These are phyloP conservation scores for Bos taurus DNA, from an alignment of 2,113 vertebrate species.

Conservation along the genomic window ARS-UCD2.0 NC_037338.1:25072001-25072500, in stretches of 20 bases:
- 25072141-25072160: slow-evolving; percentile 2
- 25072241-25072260: slow-evolving; percentile 26
- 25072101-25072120: neutral
- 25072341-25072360: neutral
- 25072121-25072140: neutral
- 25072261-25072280: slow-evolving; percentile 33
- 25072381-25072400: neutral
- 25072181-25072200: slow-evolving; percentile 52
- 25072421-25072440: neutral
- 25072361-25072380: neutral
- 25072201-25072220: neutral
- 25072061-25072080: slow-evolving; percentile 3
- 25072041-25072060: slow-evolving; percentile 10
- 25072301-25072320: neutral
- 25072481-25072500: neutral
- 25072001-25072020: neutral
- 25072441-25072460: neutral
- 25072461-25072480: neutral
- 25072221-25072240: neutral
- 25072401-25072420: neutral
- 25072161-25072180: slow-evolving; percentile 12
- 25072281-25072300: slow-evolving; percentile 11
- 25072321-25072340: neutral
- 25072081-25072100: neutral
- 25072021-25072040: neutral